These are phyloP conservation scores for Mesorhabditis belari DNA, from an alignment of 2,888 invertebrate species.

Conservation along the genomic window DNA sequence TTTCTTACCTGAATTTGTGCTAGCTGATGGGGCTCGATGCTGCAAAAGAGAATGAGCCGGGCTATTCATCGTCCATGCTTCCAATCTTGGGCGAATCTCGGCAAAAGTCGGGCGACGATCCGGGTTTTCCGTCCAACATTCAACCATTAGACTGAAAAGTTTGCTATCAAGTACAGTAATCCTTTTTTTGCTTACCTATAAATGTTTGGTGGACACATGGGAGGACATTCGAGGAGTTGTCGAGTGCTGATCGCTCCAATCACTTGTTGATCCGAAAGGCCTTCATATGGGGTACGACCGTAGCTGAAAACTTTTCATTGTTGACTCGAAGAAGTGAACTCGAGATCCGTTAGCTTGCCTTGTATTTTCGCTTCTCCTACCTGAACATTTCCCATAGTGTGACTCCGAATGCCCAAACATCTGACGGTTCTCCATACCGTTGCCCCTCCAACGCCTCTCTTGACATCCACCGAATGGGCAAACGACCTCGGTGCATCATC, in stretches of 20 bases:
- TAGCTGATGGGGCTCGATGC: constrained; percentile 5
- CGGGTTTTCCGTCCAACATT: constrained; percentile 94
- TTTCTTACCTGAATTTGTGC: neutral
- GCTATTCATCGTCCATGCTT: constrained; percentile 34
- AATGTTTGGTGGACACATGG: constrained; percentile 81
- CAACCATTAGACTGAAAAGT: constrained; percentile 76
- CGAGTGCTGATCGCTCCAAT: constrained; percentile 75
- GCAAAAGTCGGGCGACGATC: constrained; percentile 83
- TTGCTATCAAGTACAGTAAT: too few species aligned
- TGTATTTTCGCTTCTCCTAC: neutral
- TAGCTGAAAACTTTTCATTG: constrained; percentile 73
- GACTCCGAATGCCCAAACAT: constrained; percentile 97
- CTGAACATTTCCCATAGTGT: constrained; percentile 93
- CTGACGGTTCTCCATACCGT: constrained; percentile 92
- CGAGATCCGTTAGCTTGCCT: too few species aligned
- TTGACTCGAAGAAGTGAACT: too few species aligned
- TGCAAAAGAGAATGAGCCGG: constrained; percentile 37
- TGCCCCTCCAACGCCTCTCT: constrained; percentile 94
- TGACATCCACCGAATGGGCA: constrained; percentile 96
- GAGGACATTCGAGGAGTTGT: constrained; percentile 83
- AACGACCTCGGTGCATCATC: constrained; percentile 29
- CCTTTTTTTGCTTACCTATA: constrained; percentile 65
- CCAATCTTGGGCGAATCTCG: constrained; percentile 78
- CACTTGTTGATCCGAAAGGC: constrained; percentile 83
- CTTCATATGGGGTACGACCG: constrained; percentile 88